phyloP scores from a whole-genome alignment of 2,888 invertebrate genomes.

The Agriotes lineatus region DNA sequence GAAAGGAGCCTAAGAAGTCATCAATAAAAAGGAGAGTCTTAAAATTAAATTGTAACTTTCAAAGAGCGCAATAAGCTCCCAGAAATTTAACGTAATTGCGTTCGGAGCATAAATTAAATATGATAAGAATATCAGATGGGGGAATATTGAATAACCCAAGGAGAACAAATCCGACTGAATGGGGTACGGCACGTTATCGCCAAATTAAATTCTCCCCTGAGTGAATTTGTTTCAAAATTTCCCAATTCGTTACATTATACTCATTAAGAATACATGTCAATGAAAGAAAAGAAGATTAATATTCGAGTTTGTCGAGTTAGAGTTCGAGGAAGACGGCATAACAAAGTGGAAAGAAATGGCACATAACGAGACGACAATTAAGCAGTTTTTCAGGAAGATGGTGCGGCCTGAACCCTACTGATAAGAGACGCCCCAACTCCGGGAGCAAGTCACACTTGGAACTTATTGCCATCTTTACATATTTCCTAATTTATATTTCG shows the following conservation, averaged over 20 bases:
- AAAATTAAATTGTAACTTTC: slow-evolving; percentile 30
- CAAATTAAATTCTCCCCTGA: slow-evolving; percentile 54
- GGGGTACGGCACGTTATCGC: slow-evolving; percentile 45
- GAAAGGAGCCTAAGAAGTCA: slow-evolving; percentile 14
- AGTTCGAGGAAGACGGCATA: slow-evolving; percentile 26
- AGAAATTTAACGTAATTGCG: slow-evolving; percentile 32
- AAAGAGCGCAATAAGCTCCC: slow-evolving; percentile 26
- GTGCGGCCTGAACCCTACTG: slow-evolving; percentile 45
- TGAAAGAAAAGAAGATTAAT: slow-evolving; percentile 57
- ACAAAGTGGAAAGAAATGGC: slow-evolving; percentile 35
- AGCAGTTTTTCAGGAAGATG: slow-evolving; percentile 50
- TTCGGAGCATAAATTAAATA: slow-evolving; percentile 35
- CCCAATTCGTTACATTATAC: slow-evolving; percentile 52
- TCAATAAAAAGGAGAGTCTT: slow-evolving; percentile 21
- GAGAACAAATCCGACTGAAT: slow-evolving; percentile 44
- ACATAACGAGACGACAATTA: slow-evolving; percentile 48
- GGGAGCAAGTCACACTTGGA: slow-evolving; percentile 35
- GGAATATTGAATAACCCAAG: slow-evolving; percentile 40
- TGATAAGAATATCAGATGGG: slow-evolving; percentile 34
- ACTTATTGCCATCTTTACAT: slow-evolving; percentile 41
- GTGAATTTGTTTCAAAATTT: slow-evolving; percentile 55
- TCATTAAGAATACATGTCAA: slow-evolving; percentile 55
- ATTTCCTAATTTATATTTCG: slow-evolving; percentile 40
- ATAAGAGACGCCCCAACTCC: slow-evolving; percentile 41
- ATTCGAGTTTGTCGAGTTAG: slow-evolving; percentile 43